phyloP scores from a whole-genome alignment of 2,888 invertebrate species.

The Amphipoea lucens region DNA sequence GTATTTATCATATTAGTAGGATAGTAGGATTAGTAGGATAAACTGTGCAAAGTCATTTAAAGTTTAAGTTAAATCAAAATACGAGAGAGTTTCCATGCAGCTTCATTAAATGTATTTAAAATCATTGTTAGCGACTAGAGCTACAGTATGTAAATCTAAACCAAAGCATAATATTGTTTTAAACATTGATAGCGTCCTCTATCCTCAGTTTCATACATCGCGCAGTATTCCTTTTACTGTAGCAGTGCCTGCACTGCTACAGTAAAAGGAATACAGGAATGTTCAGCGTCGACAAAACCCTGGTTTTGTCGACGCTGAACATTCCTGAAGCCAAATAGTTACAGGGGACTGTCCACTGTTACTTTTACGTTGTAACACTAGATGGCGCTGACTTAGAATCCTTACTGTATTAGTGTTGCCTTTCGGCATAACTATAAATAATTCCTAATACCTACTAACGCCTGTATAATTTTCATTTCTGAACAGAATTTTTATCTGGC shows the following conservation, averaged over 20 bases:
- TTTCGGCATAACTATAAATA: background rate
- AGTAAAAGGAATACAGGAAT: too few species aligned
- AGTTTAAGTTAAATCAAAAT: conserved; percentile 3
- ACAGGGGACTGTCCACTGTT: background rate
- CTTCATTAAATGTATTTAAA: background rate
- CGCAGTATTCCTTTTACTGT: background rate
- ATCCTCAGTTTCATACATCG: background rate
- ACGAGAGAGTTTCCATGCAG: too few species aligned
- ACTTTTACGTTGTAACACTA: conserved; percentile 19
- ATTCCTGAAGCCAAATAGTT: conserved; percentile 6
- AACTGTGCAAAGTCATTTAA: background rate
- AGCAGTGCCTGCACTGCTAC: too few species aligned
- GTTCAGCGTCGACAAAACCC: too few species aligned
- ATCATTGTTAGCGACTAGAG: background rate
- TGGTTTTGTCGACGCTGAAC: background rate
- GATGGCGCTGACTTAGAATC: conserved; percentile 49
- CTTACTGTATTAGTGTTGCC: background rate
- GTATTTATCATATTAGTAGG: too few species aligned
- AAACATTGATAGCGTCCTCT: conserved; percentile 43
- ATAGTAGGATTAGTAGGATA: too few species aligned
- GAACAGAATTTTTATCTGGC: background rate
- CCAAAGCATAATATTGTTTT: background rate
- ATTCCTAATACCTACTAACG: background rate
- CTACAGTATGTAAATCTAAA: background rate
- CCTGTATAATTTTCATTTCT: background rate